Conservation (phyloP, 64 coral and sea anemone genomes). For the Platygyra sinensis region DNA sequence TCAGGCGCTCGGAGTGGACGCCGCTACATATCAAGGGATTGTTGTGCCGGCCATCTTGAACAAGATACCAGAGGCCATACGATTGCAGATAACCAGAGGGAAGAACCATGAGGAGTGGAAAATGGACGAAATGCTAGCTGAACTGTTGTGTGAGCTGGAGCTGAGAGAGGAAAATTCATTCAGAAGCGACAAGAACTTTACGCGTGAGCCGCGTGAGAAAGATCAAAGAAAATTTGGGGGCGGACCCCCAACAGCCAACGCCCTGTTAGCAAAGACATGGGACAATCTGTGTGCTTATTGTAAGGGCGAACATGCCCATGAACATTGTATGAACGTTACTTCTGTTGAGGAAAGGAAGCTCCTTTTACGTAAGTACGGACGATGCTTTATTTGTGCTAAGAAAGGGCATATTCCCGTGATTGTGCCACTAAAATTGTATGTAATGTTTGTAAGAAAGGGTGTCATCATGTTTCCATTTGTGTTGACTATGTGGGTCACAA, state of each 20-base stretch:
- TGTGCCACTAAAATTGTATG: constrained; percentile 44
- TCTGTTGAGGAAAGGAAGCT: constrained; percentile 29
- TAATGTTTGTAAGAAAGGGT: constrained; percentile 15
- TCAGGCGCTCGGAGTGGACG: constrained; percentile 13
- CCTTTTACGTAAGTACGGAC: constrained; percentile 43
- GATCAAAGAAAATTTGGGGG: no score
- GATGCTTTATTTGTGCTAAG: constrained; percentile 66
- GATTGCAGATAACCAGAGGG: constrained; percentile 39
- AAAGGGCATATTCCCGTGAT: constrained; percentile 55
- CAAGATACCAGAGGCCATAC: constrained; percentile 35
- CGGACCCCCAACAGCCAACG: no score
- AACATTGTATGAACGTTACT: constrained; percentile 47
- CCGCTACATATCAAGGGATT: constrained; percentile 28
- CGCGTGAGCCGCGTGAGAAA: no score
- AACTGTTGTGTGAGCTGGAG: constrained; percentile 38
- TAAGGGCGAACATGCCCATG: neutral
- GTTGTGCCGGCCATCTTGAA: constrained; percentile 33
- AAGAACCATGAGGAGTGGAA: constrained; percentile 21
- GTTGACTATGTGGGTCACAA: neutral
- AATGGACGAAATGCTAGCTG: constrained; percentile 33
- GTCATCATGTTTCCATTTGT: constrained; percentile 48
- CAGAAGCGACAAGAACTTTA: no score
- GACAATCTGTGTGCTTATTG: no score
- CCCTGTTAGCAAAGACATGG: no score
- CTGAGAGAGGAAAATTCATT: constrained; percentile 42